Conservation (phyloP, 2,797 vertebrate genomes). For the Philypnodon macrostomus region DNA sequence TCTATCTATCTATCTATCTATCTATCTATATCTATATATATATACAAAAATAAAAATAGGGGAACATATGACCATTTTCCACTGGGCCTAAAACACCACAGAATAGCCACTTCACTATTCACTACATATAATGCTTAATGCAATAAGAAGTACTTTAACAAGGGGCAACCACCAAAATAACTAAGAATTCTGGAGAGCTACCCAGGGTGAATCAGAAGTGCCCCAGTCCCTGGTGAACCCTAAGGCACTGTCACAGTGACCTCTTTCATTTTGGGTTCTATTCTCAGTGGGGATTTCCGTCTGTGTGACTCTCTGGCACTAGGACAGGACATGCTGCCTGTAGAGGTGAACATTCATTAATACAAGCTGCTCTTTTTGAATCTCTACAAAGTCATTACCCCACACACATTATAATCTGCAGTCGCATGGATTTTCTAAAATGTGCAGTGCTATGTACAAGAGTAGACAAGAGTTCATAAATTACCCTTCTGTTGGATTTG, state of each 20-base stretch:
- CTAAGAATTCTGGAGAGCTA: slow-evolving; percentile 9
- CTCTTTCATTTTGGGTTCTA: slow-evolving; percentile 34
- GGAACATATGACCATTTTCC: no score
- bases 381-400: slow-evolving; percentile 25
- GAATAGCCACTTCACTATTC: background rate
- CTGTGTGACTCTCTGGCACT: slow-evolving; percentile 23
- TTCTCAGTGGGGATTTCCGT: slow-evolving; percentile 26
- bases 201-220: slow-evolving; percentile 19
- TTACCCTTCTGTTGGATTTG: slow-evolving; percentile 50
- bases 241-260: slow-evolving; percentile 16
- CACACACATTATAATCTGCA: slow-evolving; percentile 13
- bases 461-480: slow-evolving; percentile 47
- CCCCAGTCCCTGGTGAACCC: slow-evolving; percentile 7
- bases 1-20: no score
- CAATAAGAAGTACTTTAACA: background rate
- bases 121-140: no score
- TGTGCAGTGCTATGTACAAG: slow-evolving; percentile 35
- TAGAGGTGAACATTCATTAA: slow-evolving; percentile 31
- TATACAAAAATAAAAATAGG: no score
- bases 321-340: slow-evolving; percentile 6
- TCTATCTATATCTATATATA: no score
- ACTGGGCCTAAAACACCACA: no score
- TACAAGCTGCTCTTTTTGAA: slow-evolving; percentile 9
- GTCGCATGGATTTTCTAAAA: slow-evolving; percentile 37
- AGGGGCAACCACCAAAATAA: background rate